phyloP scores from a whole-genome alignment of 2,113 vertebrate species.

The Paratilapia polleni region DNA sequence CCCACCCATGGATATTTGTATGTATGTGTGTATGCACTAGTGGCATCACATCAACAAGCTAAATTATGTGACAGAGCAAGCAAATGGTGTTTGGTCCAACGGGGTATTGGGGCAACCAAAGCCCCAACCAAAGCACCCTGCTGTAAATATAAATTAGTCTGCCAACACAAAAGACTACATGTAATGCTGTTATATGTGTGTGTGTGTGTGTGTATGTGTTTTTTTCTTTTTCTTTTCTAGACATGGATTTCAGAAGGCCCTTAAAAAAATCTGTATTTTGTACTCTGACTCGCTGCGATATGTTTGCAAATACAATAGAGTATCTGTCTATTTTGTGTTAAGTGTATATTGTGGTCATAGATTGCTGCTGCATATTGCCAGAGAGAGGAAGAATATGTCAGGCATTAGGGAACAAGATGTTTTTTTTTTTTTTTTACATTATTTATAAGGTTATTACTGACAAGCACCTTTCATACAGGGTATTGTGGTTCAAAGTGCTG shows the following conservation, averaged over 20 bases:
- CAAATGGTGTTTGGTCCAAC: conserved; percentile 37
- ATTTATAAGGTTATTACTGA: too few species aligned
- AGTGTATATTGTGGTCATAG: not conserved
- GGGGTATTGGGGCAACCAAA: conserved; percentile 21
- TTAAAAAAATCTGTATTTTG: not conserved
- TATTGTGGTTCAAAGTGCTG: not conserved
- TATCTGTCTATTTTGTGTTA: not conserved
- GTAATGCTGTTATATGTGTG: not conserved
- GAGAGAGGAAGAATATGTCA: not conserved
- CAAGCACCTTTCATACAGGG: too few species aligned
- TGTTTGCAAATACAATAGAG: too few species aligned
- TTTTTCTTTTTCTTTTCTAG: not conserved
- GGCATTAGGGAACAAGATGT: not conserved
- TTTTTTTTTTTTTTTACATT: too few species aligned
- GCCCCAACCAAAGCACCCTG: conserved; percentile 33
- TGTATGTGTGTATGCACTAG: conserved; percentile 19
- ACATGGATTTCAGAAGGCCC: not conserved
- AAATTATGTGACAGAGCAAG: conserved; percentile 53
- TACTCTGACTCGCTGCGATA: not conserved
- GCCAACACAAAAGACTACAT: not conserved
- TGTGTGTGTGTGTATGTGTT: not conserved
- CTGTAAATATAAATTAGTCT: conserved; percentile 59
- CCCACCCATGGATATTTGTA: conserved; percentile 25
- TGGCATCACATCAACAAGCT: conserved; percentile 37
- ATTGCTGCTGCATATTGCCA: not conserved